A percentile compares a stretch with the other conserved stretches of the same genome.
Conservation (phyloP, 2,113 vertebrate genomes). For the Pollachius pollachius region DNA sequence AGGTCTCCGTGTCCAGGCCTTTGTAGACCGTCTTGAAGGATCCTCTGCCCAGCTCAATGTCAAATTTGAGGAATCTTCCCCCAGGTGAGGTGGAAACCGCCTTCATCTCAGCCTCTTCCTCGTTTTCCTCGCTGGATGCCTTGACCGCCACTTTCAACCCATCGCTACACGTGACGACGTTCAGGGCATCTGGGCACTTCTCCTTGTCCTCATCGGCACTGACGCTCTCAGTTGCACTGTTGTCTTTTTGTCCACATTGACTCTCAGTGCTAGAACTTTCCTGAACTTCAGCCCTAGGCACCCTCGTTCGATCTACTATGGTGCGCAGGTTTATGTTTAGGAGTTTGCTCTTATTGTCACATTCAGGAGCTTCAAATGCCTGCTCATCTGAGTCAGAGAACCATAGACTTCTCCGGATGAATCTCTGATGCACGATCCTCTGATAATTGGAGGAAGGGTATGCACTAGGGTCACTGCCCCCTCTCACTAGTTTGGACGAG, state of each 20-base stretch:
- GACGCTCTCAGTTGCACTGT: slow-evolving; percentile 54
- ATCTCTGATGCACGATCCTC: slow-evolving; percentile 80
- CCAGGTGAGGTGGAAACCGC: slow-evolving; percentile 90
- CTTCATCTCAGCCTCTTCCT: slow-evolving; percentile 92
- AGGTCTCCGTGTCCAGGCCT: slow-evolving; percentile 92
- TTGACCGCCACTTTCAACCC: slow-evolving; percentile 65
- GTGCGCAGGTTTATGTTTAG: slow-evolving; percentile 65
- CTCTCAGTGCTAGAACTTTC: slow-evolving; percentile 59
- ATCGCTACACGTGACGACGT: slow-evolving; percentile 54
- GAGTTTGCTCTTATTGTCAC: slow-evolving; percentile 57
- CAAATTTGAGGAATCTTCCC: slow-evolving; percentile 93
- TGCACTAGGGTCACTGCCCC: slow-evolving; percentile 62
- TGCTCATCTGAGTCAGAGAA: slow-evolving; percentile 87
- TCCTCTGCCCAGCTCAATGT: slow-evolving; percentile 91
- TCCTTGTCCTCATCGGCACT: slow-evolving; percentile 65
- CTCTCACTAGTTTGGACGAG: slow-evolving; percentile 57
- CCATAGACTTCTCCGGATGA: slow-evolving; percentile 87
- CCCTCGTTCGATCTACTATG: slow-evolving; percentile 65
- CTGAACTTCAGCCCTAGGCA: slow-evolving; percentile 55
- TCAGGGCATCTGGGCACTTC: slow-evolving; percentile 52
- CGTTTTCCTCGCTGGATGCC: slow-evolving; percentile 78
- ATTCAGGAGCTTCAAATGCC: slow-evolving; percentile 78
- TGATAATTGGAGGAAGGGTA: slow-evolving; percentile 61
- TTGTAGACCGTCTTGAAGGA: slow-evolving; percentile 98
- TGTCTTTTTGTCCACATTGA: slow-evolving; percentile 53